Percentiles rank a stretch among this genome's conserved stretches.
These are phyloP conservation scores for Lagodon rhomboides DNA, from an alignment of 2,797 vertebrate genomes.

Conservation along the genomic window DNA sequence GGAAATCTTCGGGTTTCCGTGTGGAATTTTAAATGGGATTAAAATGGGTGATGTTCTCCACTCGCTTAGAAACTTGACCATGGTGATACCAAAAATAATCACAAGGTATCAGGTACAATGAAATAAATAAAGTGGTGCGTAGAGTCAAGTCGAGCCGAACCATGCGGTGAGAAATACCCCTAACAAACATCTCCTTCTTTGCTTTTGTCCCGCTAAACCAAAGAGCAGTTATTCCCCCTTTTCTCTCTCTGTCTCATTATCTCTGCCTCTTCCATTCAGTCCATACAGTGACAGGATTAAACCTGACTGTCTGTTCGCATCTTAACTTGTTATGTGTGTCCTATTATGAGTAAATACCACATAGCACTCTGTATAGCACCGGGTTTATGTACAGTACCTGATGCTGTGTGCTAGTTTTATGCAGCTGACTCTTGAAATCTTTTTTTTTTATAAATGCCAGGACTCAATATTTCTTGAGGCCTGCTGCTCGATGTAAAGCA, in stretches of 20 bases:
- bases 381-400: not conserved
- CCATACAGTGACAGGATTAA: constrained; percentile 18
- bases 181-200: constrained; percentile 7
- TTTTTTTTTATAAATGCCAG: constrained; percentile 37
- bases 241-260: not conserved
- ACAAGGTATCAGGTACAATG: too few relatives aligned
- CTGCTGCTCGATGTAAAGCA: constrained; percentile 30
- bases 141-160: too few relatives aligned
- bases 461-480: constrained; percentile 11
- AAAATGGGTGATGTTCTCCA: too few relatives aligned
- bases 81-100: too few relatives aligned
- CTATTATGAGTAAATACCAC: constrained; percentile 6
- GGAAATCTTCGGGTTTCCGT: too few relatives aligned
- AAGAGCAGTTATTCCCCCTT: not conserved
- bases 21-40: too few relatives aligned
- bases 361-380: not conserved
- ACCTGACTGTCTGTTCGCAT: constrained; percentile 8
- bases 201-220: constrained; percentile 5
- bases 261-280: constrained; percentile 8
- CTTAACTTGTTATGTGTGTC: constrained; percentile 3
- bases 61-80: too few relatives aligned
- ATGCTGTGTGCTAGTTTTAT: not conserved
- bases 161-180: too few relatives aligned
- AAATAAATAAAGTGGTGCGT: too few relatives aligned
- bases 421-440: constrained; percentile 10